Evolutionary conservation across 30 jellyfish, hydroid and myxozoan genomes (phyloP).

Genomic region (Rhopilema esculentum): DNA sequence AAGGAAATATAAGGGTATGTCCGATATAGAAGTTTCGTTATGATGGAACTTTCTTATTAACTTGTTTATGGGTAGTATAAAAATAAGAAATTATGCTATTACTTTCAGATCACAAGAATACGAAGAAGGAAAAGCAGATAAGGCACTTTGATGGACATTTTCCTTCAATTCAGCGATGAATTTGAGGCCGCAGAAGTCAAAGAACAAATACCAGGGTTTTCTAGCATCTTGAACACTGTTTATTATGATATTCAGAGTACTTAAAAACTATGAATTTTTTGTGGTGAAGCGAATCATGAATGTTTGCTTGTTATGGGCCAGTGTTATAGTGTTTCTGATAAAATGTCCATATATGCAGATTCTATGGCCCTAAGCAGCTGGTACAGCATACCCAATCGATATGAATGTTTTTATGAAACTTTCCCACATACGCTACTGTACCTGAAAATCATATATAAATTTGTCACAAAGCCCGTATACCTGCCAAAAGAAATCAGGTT

Average conservation of each 20-base stretch:
- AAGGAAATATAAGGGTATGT: too few species aligned
- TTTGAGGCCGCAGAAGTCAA: background rate
- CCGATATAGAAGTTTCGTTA: too few species aligned
- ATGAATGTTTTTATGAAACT: background rate
- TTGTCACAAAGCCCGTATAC: too few species aligned
- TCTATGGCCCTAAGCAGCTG: background rate
- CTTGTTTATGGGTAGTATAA: too few species aligned
- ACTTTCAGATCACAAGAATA: conserved; percentile 47
- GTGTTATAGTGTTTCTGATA: background rate
- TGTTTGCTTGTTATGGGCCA: background rate
- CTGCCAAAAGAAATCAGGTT: too few species aligned
- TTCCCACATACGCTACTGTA: background rate
- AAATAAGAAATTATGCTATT: too few species aligned
- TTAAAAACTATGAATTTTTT: background rate
- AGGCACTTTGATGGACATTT: conserved; percentile 89
- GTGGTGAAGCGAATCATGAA: background rate
- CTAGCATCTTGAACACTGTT: background rate
- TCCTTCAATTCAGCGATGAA: conserved; percentile 80
- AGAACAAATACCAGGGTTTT: background rate
- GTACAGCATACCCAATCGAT: background rate
- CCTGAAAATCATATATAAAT: too few species aligned
- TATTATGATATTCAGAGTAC: background rate
- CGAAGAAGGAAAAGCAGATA: conserved; percentile 42
- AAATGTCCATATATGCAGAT: background rate
- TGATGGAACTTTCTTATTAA: too few species aligned